Percentiles rank a stretch among this genome's conserved stretches.
Evolutionary conservation across 2,888 invertebrate genomes (phyloP).

Genomic region (Gymnosoma rotundatum): DNA sequence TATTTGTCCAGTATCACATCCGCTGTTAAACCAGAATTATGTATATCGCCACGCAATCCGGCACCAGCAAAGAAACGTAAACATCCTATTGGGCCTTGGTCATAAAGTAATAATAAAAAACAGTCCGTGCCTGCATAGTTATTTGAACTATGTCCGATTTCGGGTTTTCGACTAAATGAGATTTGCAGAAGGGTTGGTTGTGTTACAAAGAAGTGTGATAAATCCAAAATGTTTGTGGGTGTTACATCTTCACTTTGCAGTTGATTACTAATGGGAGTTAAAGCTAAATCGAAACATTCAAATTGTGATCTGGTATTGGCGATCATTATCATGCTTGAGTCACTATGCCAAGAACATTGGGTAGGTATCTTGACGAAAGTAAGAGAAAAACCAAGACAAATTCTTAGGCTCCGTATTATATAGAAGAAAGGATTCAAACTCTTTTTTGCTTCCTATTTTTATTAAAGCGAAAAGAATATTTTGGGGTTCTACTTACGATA

Average conservation of each 20-base stretch:
- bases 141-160: slow-evolving; percentile 79
- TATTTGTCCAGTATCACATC: slow-evolving; percentile 86
- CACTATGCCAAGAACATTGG: slow-evolving; percentile 88
- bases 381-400: not conserved
- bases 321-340: slow-evolving; percentile 86
- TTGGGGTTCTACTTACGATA: slow-evolving; percentile 85
- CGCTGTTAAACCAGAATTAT: slow-evolving; percentile 84
- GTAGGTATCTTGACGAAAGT: slow-evolving; percentile 84
- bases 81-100: slow-evolving; percentile 85
- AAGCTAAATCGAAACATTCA: slow-evolving; percentile 89
- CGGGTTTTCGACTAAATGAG: slow-evolving; percentile 85
- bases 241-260: slow-evolving; percentile 86
- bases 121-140: slow-evolving; percentile 83
- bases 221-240: slow-evolving; percentile 85
- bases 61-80: slow-evolving; percentile 84
- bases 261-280: slow-evolving; percentile 87
- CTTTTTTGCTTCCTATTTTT: not conserved
- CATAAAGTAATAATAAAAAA: slow-evolving; percentile 84
- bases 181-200: slow-evolving; percentile 84
- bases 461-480: too few relatives aligned
- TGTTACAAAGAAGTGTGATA: slow-evolving; percentile 83
- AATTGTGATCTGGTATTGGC: slow-evolving; percentile 88
- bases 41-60: slow-evolving; percentile 82
- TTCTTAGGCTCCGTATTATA: not conserved
- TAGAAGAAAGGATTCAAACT: not conserved